Evolutionary conservation across 2,797 vertebrate species (phyloP).

Genomic region (Mallotus villosus): DNA sequence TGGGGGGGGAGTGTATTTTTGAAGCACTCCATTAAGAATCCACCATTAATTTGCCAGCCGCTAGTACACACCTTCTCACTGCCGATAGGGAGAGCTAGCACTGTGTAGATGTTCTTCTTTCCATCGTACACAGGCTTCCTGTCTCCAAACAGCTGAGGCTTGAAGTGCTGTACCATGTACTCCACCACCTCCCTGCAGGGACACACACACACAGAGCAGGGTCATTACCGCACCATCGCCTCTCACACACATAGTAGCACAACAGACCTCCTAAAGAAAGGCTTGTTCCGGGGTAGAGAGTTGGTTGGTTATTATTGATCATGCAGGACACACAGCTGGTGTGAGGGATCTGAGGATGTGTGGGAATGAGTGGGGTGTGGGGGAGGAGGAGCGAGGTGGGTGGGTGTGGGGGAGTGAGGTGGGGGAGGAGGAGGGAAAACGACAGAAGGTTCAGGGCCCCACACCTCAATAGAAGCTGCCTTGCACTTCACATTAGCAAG

Average conservation of each 20-base stretch:
- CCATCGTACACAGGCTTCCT: conserved; percentile 97
- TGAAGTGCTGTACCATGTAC: conserved; percentile 99
- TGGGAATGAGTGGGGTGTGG: too few species aligned
- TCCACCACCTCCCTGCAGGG: conserved; percentile 94
- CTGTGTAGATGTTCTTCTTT: conserved; percentile 99
- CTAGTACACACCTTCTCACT: conserved; percentile 86
- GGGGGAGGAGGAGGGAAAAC: conserved; percentile 48
- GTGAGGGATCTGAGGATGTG: too few species aligned
- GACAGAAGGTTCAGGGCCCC: conserved; percentile 29
- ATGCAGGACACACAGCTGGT: background rate
- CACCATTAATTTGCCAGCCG: background rate
- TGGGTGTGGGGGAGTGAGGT: background rate
- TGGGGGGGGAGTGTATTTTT: background rate
- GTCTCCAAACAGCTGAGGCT: conserved; percentile 98
- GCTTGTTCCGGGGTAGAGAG: conserved; percentile 22
- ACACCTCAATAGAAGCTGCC: conserved; percentile 42
- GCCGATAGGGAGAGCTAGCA: conserved; percentile 94
- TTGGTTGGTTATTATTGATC: conserved; percentile 1
- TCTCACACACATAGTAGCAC: too few species aligned
- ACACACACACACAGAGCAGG: conserved; percentile 15
- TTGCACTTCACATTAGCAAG: conserved; percentile 57
- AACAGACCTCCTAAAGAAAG: conserved; percentile 33
- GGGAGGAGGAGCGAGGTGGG: too few species aligned
- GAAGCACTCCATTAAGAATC: background rate
- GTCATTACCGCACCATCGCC: too few species aligned